Conservation (phyloP, 1,140 invertebrate species). For the Holcopasites calliopsidis region DNA sequence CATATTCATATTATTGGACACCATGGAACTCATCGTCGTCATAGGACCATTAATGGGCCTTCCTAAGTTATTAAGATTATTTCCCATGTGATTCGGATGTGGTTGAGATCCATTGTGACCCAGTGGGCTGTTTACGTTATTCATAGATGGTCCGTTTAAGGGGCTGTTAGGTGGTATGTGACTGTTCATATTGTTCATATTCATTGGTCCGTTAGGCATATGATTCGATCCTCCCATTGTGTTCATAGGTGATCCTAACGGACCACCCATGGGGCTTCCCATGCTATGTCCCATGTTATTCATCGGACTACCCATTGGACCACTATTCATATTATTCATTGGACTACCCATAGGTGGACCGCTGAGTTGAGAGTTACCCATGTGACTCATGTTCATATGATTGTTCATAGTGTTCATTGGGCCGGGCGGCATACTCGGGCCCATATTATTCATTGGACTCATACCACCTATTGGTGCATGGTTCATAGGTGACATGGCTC, state of each 20-base stretch:
- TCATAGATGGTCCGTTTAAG: conserved; percentile 76
- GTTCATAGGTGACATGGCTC: conserved; percentile 81
- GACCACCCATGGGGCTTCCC: conserved; percentile 78
- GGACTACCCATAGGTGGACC: conserved; percentile 86
- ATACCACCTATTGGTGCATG: conserved; percentile 83
- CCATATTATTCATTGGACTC: conserved; percentile 86
- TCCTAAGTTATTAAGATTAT: conserved; percentile 77
- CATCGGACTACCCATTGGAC: conserved; percentile 83
- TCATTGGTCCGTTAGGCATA: conserved; percentile 76
- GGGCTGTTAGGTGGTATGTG: conserved; percentile 77
- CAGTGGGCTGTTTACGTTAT: conserved; percentile 77
- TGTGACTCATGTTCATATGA: conserved; percentile 87
- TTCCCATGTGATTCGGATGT: conserved; percentile 82
- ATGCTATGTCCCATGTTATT: conserved; percentile 78
- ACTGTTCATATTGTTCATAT: conserved; percentile 78
- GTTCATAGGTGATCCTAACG: conserved; percentile 77
- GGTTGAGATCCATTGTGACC: conserved; percentile 79
- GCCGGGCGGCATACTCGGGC: conserved; percentile 81
- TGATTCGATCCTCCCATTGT: conserved; percentile 76
- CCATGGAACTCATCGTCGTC: conserved; percentile 83
- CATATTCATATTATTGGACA: conserved; percentile 77
- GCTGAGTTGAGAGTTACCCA: conserved; percentile 85
- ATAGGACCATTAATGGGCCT: conserved; percentile 83
- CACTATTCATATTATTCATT: conserved; percentile 84
- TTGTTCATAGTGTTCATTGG: conserved; percentile 80